Percentiles rank a stretch among this genome's conserved stretches.
These are phyloP conservation scores for Ormyrus nitidulus DNA, from an alignment of 2,888 invertebrate species.

Conservation along the genomic window DNA sequence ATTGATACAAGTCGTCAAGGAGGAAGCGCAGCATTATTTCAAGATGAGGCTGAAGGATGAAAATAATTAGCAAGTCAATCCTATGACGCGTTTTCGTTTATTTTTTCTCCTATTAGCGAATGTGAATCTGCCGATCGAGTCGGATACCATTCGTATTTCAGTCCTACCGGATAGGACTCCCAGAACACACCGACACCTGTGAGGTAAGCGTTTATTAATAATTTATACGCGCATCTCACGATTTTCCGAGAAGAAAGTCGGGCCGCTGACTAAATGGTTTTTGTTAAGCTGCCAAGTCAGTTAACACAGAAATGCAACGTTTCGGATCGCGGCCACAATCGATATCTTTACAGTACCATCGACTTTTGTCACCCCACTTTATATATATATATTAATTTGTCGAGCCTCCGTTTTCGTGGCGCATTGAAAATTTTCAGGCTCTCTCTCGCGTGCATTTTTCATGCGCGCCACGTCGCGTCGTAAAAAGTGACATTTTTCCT, in stretches of 20 bases:
- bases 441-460: too few species aligned
- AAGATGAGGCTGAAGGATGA: not conserved
- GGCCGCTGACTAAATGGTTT: not conserved
- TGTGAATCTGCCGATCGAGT: not conserved
- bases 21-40: too few species aligned
- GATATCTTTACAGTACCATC: too few species aligned
- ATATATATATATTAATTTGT: too few species aligned
- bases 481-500: too few species aligned
- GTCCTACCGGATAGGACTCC: not conserved
- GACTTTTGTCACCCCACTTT: too few species aligned
- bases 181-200: not conserved
- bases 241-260: constrained; percentile 36
- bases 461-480: too few species aligned
- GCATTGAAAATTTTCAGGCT: too few species aligned
- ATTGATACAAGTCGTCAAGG: too few species aligned
- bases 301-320: not conserved
- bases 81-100: not conserved
- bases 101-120: not conserved
- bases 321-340: too few species aligned
- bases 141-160: not conserved
- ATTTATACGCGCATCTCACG: not conserved
- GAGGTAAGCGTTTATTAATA: constrained; percentile 46
- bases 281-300: constrained; percentile 31
- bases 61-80: constrained; percentile 4
- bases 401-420: too few species aligned